Evolutionary conservation across 1,140 invertebrate species (phyloP), one percentile per base, ranked within the genome.

Genomic region (Aphaenogaster floridana): DNA sequence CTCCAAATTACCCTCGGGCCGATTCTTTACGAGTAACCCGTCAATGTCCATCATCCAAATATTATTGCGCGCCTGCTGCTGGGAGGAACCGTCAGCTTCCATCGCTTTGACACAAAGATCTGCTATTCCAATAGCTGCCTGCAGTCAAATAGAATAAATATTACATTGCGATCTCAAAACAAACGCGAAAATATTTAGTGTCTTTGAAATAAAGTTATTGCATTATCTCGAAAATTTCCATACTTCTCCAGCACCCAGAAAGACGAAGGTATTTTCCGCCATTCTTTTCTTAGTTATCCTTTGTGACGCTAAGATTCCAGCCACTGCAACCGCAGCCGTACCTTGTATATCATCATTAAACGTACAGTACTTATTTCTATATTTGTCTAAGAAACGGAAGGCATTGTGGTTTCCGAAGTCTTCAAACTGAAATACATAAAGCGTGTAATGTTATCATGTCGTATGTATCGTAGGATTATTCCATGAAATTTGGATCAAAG

Each of bases 311-410:
- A 99, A 94, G 7, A 99, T 95, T 6, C 99, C 99, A 42, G 98
- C 98, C 0, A 99, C 98, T 15, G 98, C 98, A 0, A 99, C 99
- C 45, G 98, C 97, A 0, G 99, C 99, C 0, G 99, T 99, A 36
- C 99, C 99, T 95, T 99, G 99, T 93, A 99, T 99, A 93, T 99
- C 99, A 94, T 99, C 99, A 93, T 99, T 99, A 93, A 99, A 99
- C 7, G 98, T 99, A 93, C 98, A 99, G 92, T 99, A 99, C 63
- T 96, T 96, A 85, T 98, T 95, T 77, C 97, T 96, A 94, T 99
- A 99, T 94, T 98, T 99, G 86, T 98, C 97, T 76, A 99, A 94
- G 89, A 99, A 97, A 76, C 98, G 96, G 96, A 98, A 99, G 63
- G 99, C 99, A 96, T 99, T 99, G 89, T 97, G 96, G 92, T 99